A percentile compares a stretch with the other conserved stretches of the same genome.
Evolutionary conservation across 2,113 vertebrate species (phyloP).

Genomic region (Antechinus stuartii): DNA sequence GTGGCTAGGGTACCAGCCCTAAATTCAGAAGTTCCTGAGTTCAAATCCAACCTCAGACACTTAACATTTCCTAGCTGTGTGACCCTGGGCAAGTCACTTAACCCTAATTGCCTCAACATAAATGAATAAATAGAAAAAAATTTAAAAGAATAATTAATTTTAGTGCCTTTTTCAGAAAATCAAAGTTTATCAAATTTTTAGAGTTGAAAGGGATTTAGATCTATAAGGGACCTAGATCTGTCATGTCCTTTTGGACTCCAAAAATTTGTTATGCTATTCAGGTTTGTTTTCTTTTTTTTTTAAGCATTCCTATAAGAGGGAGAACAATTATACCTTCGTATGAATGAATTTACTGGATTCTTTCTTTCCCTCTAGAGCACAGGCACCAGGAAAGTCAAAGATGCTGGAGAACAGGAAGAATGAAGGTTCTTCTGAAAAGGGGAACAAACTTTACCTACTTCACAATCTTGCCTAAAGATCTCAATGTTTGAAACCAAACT

Average conservation of each 20-base stretch:
- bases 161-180: neutral
- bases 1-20: too few species aligned
- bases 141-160: too few species aligned
- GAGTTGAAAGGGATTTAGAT: neutral
- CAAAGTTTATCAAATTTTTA: neutral
- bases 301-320: neutral
- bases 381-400: neutral
- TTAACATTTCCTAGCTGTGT: too few species aligned
- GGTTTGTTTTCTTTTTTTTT: neutral
- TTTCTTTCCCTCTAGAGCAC: neutral
- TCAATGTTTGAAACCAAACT: neutral
- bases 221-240: neutral
- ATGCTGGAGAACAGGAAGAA: neutral
- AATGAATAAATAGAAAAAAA: too few species aligned
- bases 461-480: neutral
- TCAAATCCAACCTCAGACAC: too few species aligned
- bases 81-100: too few species aligned
- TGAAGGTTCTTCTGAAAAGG: neutral
- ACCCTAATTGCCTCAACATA: too few species aligned
- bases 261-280: neutral
- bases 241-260: neutral
- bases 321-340: neutral
- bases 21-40: too few species aligned
- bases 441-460: neutral
- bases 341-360: neutral